Evolutionary conservation across 2,797 vertebrate genomes (phyloP).

Genomic region (Phyllotis vaccarum): DNA sequence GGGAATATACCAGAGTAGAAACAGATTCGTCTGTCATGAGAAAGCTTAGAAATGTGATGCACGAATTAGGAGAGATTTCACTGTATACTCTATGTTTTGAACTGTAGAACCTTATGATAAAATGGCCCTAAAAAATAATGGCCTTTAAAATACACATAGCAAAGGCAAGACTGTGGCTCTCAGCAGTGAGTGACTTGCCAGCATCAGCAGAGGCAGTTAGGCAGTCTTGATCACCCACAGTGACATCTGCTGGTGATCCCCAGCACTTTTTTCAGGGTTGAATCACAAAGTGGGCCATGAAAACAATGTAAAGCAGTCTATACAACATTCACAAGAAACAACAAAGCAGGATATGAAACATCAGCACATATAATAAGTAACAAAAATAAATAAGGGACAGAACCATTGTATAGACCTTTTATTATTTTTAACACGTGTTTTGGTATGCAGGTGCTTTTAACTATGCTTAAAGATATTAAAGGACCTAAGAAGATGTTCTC

Average conservation of each 20-base stretch:
- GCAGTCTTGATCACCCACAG: slow-evolving; percentile 16
- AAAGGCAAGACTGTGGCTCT: neutral
- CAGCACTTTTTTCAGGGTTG: neutral
- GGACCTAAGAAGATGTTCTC: neutral
- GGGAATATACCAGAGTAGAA: neutral
- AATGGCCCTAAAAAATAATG: neutral
- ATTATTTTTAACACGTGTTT: neutral
- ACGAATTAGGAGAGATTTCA: neutral
- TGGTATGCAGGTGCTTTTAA: neutral
- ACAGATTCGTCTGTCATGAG: neutral
- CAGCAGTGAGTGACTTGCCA: neutral
- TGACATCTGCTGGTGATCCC: slow-evolving; percentile 51
- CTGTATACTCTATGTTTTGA: neutral
- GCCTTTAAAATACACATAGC: neutral
- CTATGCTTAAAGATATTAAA: neutral
- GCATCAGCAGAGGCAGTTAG: neutral
- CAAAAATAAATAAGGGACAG: neutral
- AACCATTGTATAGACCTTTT: neutral
- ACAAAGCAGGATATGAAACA: neutral
- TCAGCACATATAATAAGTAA: neutral
- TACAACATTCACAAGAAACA: neutral
- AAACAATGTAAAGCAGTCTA: neutral
- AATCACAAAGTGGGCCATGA: neutral
- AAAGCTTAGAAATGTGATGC: neutral
- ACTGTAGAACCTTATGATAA: neutral